A percentile compares a stretch with the other conserved stretches of the same genome.
These are phyloP conservation scores for Psettodes erumei DNA, from an alignment of 2,113 vertebrate genomes.

Conservation along the genomic window DNA sequence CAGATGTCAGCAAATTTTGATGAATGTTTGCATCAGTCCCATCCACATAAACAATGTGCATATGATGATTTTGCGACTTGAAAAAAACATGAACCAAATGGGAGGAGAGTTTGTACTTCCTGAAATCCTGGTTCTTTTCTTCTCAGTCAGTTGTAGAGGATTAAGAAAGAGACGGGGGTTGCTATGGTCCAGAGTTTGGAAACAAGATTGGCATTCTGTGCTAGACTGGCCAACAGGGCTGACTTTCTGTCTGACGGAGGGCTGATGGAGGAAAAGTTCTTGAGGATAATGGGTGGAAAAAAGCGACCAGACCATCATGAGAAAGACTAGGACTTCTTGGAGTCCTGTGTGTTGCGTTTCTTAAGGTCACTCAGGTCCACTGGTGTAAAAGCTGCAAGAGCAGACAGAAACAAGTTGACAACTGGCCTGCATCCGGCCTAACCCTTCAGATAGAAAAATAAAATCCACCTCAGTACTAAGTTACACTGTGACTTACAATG, in stretches of 20 bases:
- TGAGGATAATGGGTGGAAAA: slow-evolving; percentile 70
- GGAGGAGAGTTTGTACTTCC: slow-evolving; percentile 54
- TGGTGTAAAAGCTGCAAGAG: slow-evolving; percentile 89
- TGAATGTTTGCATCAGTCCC: slow-evolving; percentile 64
- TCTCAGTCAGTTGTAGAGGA: slow-evolving; percentile 44
- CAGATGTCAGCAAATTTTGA: slow-evolving; percentile 59
- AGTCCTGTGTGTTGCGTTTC: slow-evolving; percentile 89
- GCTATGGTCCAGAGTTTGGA: slow-evolving; percentile 70
- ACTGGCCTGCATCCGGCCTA: background rate
- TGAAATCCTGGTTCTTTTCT: slow-evolving; percentile 61
- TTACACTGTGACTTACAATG: slow-evolving; percentile 87
- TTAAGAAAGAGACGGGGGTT: slow-evolving; percentile 19
- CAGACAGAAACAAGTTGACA: slow-evolving; percentile 18
- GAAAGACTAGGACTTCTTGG: slow-evolving; percentile 90
- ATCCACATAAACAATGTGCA: slow-evolving; percentile 59
- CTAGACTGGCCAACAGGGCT: slow-evolving; percentile 68
- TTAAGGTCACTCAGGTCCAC: slow-evolving; percentile 93
- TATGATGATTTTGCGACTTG: slow-evolving; percentile 37
- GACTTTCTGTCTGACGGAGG: slow-evolving; percentile 72
- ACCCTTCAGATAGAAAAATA: background rate
- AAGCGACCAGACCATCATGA: slow-evolving; percentile 42
- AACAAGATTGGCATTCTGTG: slow-evolving; percentile 67
- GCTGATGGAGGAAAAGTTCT: slow-evolving; percentile 80
- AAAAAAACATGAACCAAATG: slow-evolving; percentile 55
- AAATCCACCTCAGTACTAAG: background rate